phyloP scores from a whole-genome alignment of 2,888 invertebrate genomes.

The Caprella mutica region DNA sequence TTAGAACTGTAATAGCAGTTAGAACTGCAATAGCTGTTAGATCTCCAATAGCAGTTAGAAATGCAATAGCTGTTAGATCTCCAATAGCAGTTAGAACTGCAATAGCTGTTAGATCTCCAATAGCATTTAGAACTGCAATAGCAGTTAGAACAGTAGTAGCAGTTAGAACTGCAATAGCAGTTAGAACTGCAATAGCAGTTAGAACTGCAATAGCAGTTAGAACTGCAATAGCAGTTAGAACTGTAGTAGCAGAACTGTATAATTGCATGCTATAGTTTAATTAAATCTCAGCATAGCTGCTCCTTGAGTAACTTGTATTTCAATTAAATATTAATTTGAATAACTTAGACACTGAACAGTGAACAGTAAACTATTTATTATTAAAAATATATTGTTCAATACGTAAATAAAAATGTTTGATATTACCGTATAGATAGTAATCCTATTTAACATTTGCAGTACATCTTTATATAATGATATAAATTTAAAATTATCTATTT shows the following conservation, averaged over 20 bases:
- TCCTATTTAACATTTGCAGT: neutral
- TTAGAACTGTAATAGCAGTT: neutral
- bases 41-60: neutral
- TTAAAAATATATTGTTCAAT: neutral
- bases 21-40: neutral
- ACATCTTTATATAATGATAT: neutral
- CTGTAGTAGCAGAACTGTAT: too few relatives aligned
- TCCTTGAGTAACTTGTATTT: too few relatives aligned
- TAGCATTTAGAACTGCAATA: neutral
- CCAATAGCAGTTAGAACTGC: neutral
- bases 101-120: neutral
- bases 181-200: neutral
- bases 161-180: neutral
- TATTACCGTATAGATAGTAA: neutral
- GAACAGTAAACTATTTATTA: neutral
- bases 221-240: neutral
- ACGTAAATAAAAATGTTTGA: neutral
- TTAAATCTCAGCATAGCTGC: too few relatives aligned
- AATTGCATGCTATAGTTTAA: too few relatives aligned
- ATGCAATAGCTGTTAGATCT: neutral
- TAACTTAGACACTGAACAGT: too few relatives aligned
- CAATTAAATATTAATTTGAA: too few relatives aligned
- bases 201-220: neutral
- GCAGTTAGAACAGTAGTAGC: neutral
- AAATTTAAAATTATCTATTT: constrained; percentile 1